Evolutionary conservation across 37 sponge, comb jelly and placozoan species (phyloP).

Genomic region (Aphrocallistes beatrix): DNA sequence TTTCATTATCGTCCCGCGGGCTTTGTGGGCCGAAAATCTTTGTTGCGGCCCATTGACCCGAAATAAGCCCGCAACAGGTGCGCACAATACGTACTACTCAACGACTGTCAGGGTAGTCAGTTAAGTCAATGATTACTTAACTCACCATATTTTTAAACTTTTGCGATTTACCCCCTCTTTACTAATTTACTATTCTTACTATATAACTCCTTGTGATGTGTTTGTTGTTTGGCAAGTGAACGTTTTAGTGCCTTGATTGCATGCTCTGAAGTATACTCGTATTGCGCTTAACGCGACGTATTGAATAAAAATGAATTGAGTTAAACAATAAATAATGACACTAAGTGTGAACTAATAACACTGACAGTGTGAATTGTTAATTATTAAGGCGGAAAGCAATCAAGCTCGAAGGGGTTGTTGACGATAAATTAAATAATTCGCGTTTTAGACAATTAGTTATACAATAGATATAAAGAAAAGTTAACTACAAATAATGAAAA

Average conservation of each 20-base stretch:
- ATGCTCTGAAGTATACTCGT: not conserved
- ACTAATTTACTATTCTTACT: too few relatives aligned
- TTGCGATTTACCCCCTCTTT: too few relatives aligned
- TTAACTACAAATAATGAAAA: not conserved
- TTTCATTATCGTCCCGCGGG: too few relatives aligned
- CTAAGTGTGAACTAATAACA: not conserved
- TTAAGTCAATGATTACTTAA: too few relatives aligned
- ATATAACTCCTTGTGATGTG: too few relatives aligned
- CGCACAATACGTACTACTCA: too few relatives aligned
- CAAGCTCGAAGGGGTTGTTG: not conserved
- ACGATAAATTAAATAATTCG: not conserved
- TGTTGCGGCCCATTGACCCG: too few relatives aligned
- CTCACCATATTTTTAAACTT: too few relatives aligned
- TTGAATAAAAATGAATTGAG: not conserved
- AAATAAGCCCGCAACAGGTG: too few relatives aligned
- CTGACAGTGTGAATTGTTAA: not conserved
- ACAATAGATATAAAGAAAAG: not conserved
- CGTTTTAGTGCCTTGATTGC: not conserved
- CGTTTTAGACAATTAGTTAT: not conserved
- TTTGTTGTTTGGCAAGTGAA: too few relatives aligned
- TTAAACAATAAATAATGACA: not conserved
- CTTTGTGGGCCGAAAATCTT: too few relatives aligned
- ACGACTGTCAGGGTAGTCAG: too few relatives aligned
- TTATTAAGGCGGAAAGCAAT: not conserved
- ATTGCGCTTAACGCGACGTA: not conserved